Base-by-base conservation (phyloP, 2,888 invertebrate species). In the Lasioglossum zephyrum region DNA sequence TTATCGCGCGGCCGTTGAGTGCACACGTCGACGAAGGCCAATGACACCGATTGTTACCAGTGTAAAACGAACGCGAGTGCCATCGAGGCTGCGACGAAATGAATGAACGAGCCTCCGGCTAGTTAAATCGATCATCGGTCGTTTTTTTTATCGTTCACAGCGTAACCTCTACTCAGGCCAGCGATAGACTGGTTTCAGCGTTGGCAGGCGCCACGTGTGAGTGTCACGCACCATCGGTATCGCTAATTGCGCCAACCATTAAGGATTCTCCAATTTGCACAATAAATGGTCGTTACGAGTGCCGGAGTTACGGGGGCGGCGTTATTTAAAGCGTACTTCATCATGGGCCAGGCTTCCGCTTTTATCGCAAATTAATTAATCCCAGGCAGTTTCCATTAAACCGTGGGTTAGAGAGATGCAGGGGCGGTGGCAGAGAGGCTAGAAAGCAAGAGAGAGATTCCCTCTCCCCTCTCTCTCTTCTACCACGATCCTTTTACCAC, bases 261-360 rank as follows among this genome's bases (percentile, higher is more conserved):
- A 91, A 91, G 88, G 91, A 89, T 91, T 87, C 90, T 91, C 88
- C 91, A 91, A 91, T 91, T 91, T 91, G 90, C 88, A 90, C 89
- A 90, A 89, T 84, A 91, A 90, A 90, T 82, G 87, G 90, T 91
- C 90, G 91, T 91, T 91, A 87, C 90, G 87, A 87, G 80, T 82
- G 77, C 79, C 72, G 70, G 81, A 78, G 73, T 60, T 77, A 78
- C 80, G 76, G 60, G 74, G 73, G 36, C 77, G 78, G 76, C 88
- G 85, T 91, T 90, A 90, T 89, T 89, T 91, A 85, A 91, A 87
- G 91, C 84, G 81, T 66, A 86, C 89, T 91, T 89, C 87, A 91
- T 90, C 87, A 87, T 80, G 63, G 49, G 57, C 73, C 31, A 75
- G 73, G 72, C 77, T 78, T 81, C 73, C 87, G 85, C 86, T 85